phyloP scores from a whole-genome alignment of 2,797 vertebrate genomes.

The Anableps anableps region DNA sequence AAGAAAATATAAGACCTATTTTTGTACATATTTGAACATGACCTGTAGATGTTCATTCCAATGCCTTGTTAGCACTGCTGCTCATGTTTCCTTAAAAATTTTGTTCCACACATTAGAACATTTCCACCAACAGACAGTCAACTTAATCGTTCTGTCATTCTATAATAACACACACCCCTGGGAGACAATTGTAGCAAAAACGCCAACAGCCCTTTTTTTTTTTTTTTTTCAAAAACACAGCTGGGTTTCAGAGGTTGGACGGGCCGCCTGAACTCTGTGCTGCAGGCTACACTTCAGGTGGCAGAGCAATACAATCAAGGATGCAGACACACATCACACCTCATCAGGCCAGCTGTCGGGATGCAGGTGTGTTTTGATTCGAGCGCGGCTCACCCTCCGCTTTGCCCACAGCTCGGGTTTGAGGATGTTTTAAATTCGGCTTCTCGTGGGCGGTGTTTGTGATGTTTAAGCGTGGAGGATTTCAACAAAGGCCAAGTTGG shows the following conservation, averaged over 20 bases:
- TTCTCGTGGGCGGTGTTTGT: conserved; percentile 5
- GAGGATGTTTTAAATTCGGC: conserved; percentile 20
- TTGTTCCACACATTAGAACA: background rate
- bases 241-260: conserved; percentile 26
- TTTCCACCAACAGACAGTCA: background rate
- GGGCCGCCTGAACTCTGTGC: conserved; percentile 36
- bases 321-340: conserved; percentile 61
- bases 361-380: conserved; percentile 64
- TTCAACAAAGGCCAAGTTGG: conserved; percentile 62
- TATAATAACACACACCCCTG: conserved; percentile 7
- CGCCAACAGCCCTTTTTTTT: background rate
- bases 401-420: conserved; percentile 29
- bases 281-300: conserved; percentile 37
- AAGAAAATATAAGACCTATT: background rate
- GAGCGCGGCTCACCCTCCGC: conserved; percentile 34
- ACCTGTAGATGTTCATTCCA: background rate
- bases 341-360: conserved; percentile 64
- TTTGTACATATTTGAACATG: background rate
- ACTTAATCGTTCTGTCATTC: background rate
- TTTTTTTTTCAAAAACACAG: background rate
- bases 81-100: background rate
- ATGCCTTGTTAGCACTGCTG: background rate
- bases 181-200: conserved; percentile 11
- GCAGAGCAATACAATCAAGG: conserved; percentile 27
- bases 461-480: conserved; percentile 10